Evolutionary conservation across 1,140 invertebrate species (phyloP).

Genomic region (Conus betulinus): DNA sequence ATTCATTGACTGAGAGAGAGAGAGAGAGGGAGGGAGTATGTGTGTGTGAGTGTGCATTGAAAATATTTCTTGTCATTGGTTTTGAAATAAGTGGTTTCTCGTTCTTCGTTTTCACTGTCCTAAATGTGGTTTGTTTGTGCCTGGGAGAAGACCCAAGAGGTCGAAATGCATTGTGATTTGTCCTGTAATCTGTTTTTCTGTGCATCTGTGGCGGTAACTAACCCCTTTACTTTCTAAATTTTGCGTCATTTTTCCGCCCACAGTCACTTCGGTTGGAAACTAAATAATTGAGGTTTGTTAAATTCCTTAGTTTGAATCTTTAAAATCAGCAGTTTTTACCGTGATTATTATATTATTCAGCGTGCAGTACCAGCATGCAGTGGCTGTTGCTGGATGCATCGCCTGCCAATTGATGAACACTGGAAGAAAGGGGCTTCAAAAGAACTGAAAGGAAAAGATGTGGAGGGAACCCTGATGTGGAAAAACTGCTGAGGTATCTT

Average conservation of each 20-base stretch:
- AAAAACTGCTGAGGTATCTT: conserved; percentile 78
- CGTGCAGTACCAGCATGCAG: neutral
- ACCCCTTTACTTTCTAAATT: neutral
- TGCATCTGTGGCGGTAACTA: neutral
- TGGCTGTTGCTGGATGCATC: conserved; percentile 26
- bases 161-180: too few relatives aligned
- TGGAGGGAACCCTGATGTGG: conserved; percentile 78
- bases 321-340: neutral
- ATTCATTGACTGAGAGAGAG: too few relatives aligned
- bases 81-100: too few relatives aligned
- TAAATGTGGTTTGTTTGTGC: too few relatives aligned
- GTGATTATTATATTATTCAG: neutral
- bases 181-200: too few relatives aligned
- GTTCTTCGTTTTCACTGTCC: too few relatives aligned
- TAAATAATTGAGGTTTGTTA: neutral
- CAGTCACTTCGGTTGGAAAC: neutral
- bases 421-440: conserved; percentile 80
- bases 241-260: neutral
- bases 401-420: conserved; percentile 71
- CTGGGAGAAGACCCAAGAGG: too few relatives aligned
- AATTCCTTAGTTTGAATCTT: neutral
- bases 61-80: too few relatives aligned
- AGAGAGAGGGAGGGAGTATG: too few relatives aligned
- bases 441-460: conserved; percentile 80
- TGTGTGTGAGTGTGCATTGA: too few relatives aligned